Percentiles rank a stretch among this genome's conserved stretches.
Conservation (phyloP, 2,888 invertebrate species). For the Reticulitermes lucifugus region DNA sequence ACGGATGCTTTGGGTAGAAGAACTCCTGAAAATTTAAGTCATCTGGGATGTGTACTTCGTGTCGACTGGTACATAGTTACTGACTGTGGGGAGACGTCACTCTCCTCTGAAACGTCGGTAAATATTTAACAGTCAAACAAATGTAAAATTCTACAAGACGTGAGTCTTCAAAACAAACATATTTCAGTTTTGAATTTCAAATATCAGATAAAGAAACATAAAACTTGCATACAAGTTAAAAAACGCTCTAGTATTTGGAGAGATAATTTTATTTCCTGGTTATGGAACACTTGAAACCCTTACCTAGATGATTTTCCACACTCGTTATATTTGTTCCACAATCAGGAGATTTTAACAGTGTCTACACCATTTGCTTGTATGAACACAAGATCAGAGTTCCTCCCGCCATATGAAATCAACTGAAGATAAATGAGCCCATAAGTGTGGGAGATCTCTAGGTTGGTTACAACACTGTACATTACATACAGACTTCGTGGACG, state of each 20-base stretch:
- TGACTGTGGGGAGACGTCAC: no score
- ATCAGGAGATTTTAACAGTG: background rate
- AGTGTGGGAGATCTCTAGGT: constrained; percentile 10
- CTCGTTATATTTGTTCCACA: background rate
- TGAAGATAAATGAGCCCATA: background rate
- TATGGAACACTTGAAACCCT: background rate
- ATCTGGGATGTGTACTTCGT: no score
- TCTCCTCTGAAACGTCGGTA: no score
- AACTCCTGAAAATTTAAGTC: no score
- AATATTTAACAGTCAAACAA: no score
- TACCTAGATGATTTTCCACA: constrained; percentile 26
- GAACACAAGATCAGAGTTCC: background rate
- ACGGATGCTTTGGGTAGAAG: no score
- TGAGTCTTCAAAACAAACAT: no score
- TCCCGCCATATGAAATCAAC: background rate
- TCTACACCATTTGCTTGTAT: background rate
- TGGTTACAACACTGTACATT: constrained; percentile 23
- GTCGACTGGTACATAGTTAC: no score
- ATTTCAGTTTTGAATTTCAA: no score
- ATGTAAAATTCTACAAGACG: no score
- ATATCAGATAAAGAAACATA: no score
- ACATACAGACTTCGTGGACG: constrained; percentile 23
- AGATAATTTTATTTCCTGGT: background rate
- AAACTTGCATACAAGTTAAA: background rate
- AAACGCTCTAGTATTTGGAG: background rate